phyloP scores from a whole-genome alignment of 2,113 vertebrate species.

The Tragelaphus buxtoni region DNA sequence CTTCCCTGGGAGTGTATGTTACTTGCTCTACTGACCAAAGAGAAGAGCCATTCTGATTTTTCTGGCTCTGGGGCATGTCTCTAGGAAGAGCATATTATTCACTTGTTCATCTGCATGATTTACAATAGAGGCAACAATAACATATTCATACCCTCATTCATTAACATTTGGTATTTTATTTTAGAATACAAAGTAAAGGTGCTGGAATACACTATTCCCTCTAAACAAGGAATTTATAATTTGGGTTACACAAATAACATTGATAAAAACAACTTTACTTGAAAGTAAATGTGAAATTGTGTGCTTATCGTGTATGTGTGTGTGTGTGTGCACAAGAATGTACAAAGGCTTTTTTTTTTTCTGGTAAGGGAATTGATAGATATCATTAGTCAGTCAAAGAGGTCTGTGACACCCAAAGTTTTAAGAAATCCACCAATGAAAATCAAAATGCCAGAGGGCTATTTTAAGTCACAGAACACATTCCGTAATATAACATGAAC shows the following conservation, averaged over 20 bases:
- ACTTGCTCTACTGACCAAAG: background rate
- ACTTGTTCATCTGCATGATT: background rate
- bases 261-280: background rate
- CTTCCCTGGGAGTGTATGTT: background rate
- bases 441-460: background rate
- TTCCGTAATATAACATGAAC: background rate
- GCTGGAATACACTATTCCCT: background rate
- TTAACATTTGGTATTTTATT: background rate
- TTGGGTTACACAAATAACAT: background rate
- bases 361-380: background rate
- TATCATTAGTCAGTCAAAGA: background rate
- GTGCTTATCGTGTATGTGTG: background rate
- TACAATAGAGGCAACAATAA: background rate
- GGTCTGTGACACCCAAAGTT: background rate
- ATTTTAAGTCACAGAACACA: background rate
- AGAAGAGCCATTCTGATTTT: background rate
- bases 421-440: background rate
- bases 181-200: constrained; percentile 18
- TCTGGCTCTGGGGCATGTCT: background rate
- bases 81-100: background rate
- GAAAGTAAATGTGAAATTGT: background rate
- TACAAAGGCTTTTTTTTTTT: background rate
- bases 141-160: background rate
- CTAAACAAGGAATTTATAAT: background rate
- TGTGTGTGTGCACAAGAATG: too few species aligned